Conservation (phyloP, 2,797 vertebrate species). For the Scolopax rusticola region DNA sequence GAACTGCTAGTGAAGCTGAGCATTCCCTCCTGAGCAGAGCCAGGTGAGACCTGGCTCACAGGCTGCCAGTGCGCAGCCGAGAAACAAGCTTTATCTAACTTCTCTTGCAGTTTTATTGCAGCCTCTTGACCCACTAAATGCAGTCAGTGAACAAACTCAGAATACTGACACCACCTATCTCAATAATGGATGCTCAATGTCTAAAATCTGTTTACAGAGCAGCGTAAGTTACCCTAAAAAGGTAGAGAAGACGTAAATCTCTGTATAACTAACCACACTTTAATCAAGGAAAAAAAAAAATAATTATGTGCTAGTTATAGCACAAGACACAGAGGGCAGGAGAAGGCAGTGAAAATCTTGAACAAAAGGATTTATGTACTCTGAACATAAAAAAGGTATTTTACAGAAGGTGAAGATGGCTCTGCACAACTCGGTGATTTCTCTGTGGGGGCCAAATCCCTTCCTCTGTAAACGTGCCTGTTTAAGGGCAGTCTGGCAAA, state of each 20-base stretch:
- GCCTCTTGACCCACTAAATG: neutral
- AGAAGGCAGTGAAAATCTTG: neutral
- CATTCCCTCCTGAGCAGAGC: neutral
- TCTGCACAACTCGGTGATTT: neutral
- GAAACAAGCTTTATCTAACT: slow-evolving; percentile 28
- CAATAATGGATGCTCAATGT: neutral
- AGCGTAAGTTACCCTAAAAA: neutral
- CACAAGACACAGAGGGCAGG: neutral
- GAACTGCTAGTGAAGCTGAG: neutral
- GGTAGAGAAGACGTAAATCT: neutral
- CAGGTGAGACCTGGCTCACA: neutral
- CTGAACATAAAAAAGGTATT: neutral
- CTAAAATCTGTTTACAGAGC: neutral
- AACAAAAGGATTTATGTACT: neutral
- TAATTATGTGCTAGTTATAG: neutral
- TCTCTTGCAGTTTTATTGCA: neutral
- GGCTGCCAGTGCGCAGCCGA: neutral
- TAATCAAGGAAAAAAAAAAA: neutral
- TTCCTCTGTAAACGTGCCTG: too few species aligned
- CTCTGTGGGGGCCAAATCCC: neutral
- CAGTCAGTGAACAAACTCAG: neutral
- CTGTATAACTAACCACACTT: neutral
- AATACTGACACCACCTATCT: slow-evolving; percentile 15
- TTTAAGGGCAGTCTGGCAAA: neutral
- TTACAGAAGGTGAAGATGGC: neutral